Evolutionary conservation across 2,888 invertebrate species (phyloP).

Genomic region (Heliconius erato): DNA sequence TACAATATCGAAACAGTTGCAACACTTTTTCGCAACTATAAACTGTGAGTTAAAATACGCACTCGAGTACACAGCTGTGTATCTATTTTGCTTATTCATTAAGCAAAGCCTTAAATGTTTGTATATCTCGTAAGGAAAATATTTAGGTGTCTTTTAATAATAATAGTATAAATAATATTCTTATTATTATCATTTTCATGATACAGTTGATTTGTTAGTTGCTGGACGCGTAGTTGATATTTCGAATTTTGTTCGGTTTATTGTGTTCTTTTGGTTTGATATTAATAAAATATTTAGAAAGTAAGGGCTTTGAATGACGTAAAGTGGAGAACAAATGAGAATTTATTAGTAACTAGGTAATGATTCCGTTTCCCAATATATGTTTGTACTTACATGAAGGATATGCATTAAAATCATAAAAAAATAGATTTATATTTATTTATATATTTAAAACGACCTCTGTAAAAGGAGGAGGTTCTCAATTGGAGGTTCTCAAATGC

Average conservation of each 20-base stretch:
- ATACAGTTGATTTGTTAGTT: neutral
- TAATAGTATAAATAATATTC: neutral
- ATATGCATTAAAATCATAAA: too few relatives aligned
- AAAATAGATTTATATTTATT: too few relatives aligned
- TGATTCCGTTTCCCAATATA: neutral
- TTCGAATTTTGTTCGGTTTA: neutral
- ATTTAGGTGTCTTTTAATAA: neutral
- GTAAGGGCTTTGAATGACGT: neutral
- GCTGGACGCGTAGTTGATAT: neutral
- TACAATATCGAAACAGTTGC: slow-evolving; percentile 49
- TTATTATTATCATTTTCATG: neutral
- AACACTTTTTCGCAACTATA: slow-evolving; percentile 54
- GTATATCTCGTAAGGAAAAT: neutral
- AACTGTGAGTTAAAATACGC: slow-evolving; percentile 40
- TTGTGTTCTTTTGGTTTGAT: neutral
- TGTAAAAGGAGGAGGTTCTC: too few relatives aligned
- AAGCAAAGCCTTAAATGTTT: slow-evolving; percentile 22
- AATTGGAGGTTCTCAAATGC: too few relatives aligned
- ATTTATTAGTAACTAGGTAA: neutral
- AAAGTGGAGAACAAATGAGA: neutral
- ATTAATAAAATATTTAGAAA: neutral
- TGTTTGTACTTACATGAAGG: neutral
- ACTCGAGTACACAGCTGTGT: slow-evolving; percentile 42
- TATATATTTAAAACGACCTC: too few relatives aligned
- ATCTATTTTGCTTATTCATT: slow-evolving; percentile 35